Evolutionary conservation across 2,888 invertebrate species (phyloP).

Genomic region (Melinopterus prodromus): DNA sequence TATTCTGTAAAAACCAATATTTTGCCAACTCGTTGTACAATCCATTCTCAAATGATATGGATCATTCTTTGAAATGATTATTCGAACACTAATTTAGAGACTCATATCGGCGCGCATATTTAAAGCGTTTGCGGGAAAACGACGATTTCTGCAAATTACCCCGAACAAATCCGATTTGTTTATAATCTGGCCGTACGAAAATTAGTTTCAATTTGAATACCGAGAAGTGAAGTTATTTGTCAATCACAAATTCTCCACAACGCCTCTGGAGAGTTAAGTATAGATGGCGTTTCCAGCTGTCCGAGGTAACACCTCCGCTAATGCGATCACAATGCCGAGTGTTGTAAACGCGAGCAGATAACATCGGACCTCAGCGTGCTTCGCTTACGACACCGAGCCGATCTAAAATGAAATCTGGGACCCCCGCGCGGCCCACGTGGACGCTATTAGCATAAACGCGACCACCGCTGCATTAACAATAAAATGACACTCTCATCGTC

Average conservation of each 20-base stretch:
- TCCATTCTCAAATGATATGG: too few relatives aligned
- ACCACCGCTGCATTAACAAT: slow-evolving; percentile 29
- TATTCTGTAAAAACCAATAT: too few relatives aligned
- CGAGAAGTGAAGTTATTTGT: background rate
- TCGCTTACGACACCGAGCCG: slow-evolving; percentile 11
- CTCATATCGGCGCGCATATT: too few relatives aligned
- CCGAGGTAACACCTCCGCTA: slow-evolving; percentile 30
- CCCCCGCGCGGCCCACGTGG: slow-evolving; percentile 29
- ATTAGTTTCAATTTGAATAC: background rate
- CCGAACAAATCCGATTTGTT: too few relatives aligned
- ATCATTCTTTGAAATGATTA: too few relatives aligned
- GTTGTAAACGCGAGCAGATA: slow-evolving; percentile 31
- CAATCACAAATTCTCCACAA: background rate
- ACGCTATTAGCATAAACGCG: slow-evolving; percentile 35
- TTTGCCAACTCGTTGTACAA: too few relatives aligned
- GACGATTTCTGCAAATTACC: too few relatives aligned
- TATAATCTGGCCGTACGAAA: background rate
- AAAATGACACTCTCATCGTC: slow-evolving; percentile 31
- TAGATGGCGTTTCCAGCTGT: background rate
- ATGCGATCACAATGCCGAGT: slow-evolving; percentile 29
- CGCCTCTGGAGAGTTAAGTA: background rate
- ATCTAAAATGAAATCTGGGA: slow-evolving; percentile 34
- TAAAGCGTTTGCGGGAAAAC: too few relatives aligned
- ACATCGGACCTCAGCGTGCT: slow-evolving; percentile 29
- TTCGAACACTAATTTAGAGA: too few relatives aligned